Percentiles rank a stretch among this genome's conserved stretches.
These are phyloP conservation scores for Lithophane leautieri DNA, from an alignment of 2,888 invertebrate species.

Conservation along the genomic window DNA sequence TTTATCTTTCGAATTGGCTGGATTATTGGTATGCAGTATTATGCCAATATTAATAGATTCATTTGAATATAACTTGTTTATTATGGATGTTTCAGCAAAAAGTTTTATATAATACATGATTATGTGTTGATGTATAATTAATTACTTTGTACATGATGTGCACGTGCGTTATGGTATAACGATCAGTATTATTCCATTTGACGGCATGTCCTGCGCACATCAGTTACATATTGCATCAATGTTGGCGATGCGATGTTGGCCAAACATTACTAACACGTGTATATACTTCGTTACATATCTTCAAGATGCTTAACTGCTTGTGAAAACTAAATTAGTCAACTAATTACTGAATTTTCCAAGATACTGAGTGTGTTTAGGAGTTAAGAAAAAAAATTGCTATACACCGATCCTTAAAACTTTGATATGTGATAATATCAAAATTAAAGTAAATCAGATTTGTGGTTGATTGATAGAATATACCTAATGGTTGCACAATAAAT, in stretches of 20 bases:
- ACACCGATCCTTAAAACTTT: not conserved
- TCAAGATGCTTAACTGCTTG: not conserved
- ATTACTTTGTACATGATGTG: conserved; percentile 8
- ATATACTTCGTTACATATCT: not conserved
- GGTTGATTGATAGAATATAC: no score
- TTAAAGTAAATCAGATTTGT: not conserved
- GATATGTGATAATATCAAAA: not conserved
- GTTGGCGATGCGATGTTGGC: not conserved
- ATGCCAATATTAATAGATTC: conserved; percentile 13
- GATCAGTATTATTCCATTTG: conserved; percentile 46
- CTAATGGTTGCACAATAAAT: no score
- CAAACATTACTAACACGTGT: not conserved
- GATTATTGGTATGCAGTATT: conserved; percentile 8
- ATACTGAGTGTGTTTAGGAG: not conserved
- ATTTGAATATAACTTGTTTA: conserved; percentile 9
- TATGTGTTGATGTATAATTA: conserved; percentile 23
- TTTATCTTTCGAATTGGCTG: conserved; percentile 16
- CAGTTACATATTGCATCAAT: not conserved
- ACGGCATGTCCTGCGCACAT: conserved; percentile 18
- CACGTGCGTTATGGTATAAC: conserved; percentile 19
- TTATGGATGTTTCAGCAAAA: conserved; percentile 4
- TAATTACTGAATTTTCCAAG: not conserved
- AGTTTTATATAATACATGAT: conserved; percentile 11
- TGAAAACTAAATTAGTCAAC: not conserved
- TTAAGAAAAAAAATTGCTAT: not conserved